Evolutionary conservation across 92 coral and sea anemone species (phyloP).

Genomic region (Parazoanthus darwini): DNA sequence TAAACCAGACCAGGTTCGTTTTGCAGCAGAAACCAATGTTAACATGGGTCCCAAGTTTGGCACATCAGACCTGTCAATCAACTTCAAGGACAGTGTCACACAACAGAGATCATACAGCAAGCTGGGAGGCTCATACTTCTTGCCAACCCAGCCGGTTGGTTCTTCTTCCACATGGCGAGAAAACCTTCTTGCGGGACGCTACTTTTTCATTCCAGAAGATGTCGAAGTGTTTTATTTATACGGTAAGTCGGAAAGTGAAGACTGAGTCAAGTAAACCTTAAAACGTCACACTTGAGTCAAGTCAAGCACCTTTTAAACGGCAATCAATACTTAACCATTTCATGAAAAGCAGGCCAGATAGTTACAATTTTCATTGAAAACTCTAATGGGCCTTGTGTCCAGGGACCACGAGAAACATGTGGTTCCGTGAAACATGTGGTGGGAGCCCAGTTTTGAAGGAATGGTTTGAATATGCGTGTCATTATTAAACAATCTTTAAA

Average conservation of each 20-base stretch:
- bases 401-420: no score
- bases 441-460: no score
- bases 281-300: no score
- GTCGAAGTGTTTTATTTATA: conserved; percentile 34
- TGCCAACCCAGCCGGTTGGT: background rate
- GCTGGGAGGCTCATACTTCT: background rate
- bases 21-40: conserved; percentile 13
- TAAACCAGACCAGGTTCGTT: background rate
- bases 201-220: conserved; percentile 23
- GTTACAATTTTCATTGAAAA: no score
- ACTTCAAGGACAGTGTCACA: background rate
- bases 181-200: conserved; percentile 26
- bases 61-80: conserved; percentile 14
- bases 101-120: background rate
- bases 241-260: conserved; percentile 9
- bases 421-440: no score
- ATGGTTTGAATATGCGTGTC: no score
- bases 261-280: background rate
- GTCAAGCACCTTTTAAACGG: no score
- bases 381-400: no score
- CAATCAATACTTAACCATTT: no score
- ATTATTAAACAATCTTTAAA: no score
- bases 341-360: no score
- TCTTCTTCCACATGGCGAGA: background rate
- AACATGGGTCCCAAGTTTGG: conserved; percentile 33